These are phyloP conservation scores for Drosophila testacea DNA, from an alignment of 2,888 invertebrate genomes.

Conservation along the genomic window DNA sequence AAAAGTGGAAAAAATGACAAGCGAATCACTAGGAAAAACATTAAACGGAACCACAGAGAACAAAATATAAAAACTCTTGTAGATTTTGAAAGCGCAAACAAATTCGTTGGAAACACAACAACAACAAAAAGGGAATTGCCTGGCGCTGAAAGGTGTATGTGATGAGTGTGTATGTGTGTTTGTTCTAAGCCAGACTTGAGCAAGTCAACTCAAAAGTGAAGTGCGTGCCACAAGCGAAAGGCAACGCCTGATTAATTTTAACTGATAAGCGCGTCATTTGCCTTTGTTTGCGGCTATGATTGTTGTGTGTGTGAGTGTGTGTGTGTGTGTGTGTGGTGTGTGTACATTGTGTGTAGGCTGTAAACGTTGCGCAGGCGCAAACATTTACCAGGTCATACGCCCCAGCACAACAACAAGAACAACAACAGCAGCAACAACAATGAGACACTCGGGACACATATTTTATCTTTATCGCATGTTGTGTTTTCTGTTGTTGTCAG, in stretches of 20 bases:
- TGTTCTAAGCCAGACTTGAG: constrained; percentile 44
- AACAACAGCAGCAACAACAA: constrained; percentile 31
- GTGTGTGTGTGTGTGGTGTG: constrained; percentile 21
- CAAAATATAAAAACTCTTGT: constrained; percentile 54
- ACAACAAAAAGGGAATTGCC: constrained; percentile 13
- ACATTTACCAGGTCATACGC: constrained; percentile 79
- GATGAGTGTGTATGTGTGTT: constrained; percentile 25
- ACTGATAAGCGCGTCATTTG: constrained; percentile 79
- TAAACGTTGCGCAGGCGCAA: constrained; percentile 78
- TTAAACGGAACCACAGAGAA: constrained; percentile 38
- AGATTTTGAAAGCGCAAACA: constrained; percentile 73
- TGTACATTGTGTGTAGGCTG: constrained; percentile 67
- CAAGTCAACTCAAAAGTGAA: constrained; percentile 57
- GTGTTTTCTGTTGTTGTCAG: constrained; percentile 31
- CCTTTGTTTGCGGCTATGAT: constrained; percentile 66
- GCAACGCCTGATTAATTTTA: constrained; percentile 79
- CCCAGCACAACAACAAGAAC: constrained; percentile 40
- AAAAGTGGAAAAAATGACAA: constrained; percentile 36
- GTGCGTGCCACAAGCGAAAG: constrained; percentile 73
- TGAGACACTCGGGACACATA: constrained; percentile 48
- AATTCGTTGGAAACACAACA: constrained; percentile 56
- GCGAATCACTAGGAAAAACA: constrained; percentile 26
- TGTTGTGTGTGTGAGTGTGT: constrained; percentile 47
- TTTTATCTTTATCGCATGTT: constrained; percentile 75
- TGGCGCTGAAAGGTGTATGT: constrained; percentile 66